Percentiles rank a stretch among this genome's conserved stretches.
Evolutionary conservation across 2,888 invertebrate genomes (phyloP).

Genomic region (Lottia gigantea): DNA sequence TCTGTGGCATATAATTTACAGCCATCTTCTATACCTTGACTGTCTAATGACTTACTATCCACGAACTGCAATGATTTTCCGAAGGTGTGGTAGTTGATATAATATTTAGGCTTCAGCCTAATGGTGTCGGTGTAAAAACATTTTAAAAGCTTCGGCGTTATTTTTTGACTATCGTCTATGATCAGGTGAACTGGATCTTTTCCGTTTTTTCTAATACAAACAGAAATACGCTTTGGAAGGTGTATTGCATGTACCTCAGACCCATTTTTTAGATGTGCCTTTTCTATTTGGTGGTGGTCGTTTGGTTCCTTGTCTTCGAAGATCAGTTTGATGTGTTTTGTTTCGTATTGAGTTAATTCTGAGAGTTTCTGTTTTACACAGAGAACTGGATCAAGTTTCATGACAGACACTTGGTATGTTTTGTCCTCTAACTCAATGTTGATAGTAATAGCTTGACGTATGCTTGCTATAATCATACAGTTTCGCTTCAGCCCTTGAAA

Average conservation of each 20-base stretch:
- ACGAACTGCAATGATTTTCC: too few relatives aligned
- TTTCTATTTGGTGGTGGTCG: not conserved
- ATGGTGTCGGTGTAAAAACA: not conserved
- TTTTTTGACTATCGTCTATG: not conserved
- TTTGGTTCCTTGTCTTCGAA: not conserved
- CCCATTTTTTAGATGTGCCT: not conserved
- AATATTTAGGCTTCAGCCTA: not conserved
- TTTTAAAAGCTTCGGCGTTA: not conserved
- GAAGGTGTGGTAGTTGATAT: not conserved
- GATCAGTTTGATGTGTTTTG: not conserved
- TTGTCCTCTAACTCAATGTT: not conserved
- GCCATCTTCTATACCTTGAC: too few relatives aligned
- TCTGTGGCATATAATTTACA: too few relatives aligned
- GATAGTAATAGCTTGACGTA: not conserved
- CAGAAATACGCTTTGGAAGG: not conserved
- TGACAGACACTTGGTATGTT: not conserved
- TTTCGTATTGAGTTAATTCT: not conserved
- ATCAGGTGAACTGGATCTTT: not conserved
- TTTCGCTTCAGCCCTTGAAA: not conserved
- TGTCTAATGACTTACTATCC: too few relatives aligned
- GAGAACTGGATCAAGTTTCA: not conserved
- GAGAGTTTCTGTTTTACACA: not conserved
- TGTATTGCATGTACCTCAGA: not conserved
- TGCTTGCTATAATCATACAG: not conserved
- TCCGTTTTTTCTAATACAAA: not conserved